Percentiles rank a stretch among this genome's conserved stretches.
phyloP scores from a whole-genome alignment of 2,113 vertebrate genomes.

The Perca flavescens region DNA sequence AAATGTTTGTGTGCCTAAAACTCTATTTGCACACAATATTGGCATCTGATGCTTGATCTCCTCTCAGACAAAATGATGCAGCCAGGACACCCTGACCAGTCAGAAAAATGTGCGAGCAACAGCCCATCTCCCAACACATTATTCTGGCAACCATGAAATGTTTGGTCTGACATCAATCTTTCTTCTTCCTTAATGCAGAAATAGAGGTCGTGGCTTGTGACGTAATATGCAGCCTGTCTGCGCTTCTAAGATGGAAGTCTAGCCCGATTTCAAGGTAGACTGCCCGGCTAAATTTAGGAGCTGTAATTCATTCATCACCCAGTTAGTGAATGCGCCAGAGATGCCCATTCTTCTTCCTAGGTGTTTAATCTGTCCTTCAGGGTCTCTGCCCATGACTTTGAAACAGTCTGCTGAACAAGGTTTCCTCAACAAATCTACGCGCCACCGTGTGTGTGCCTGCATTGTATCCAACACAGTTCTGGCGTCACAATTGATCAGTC shows the following conservation, averaged over 20 bases:
- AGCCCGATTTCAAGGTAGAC: slow-evolving; percentile 86
- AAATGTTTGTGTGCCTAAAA: slow-evolving; percentile 24
- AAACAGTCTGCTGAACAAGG: slow-evolving; percentile 75
- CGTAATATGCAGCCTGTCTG: slow-evolving; percentile 69
- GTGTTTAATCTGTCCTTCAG: slow-evolving; percentile 84
- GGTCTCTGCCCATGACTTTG: slow-evolving; percentile 80
- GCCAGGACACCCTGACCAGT: slow-evolving; percentile 28
- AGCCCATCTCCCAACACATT: slow-evolving; percentile 58
- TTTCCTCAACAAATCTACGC: slow-evolving; percentile 64
- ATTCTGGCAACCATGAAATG: slow-evolving; percentile 68
- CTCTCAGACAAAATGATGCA: slow-evolving; percentile 28
- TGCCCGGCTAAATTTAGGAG: slow-evolving; percentile 82
- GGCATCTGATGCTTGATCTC: slow-evolving; percentile 37
- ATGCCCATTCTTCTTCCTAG: slow-evolving; percentile 80
- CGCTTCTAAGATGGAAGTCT: slow-evolving; percentile 72
- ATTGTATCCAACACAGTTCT: neutral
- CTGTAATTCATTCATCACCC: slow-evolving; percentile 85
- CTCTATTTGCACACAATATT: slow-evolving; percentile 41
- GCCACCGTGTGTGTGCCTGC: slow-evolving; percentile 20
- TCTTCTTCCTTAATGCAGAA: slow-evolving; percentile 67
- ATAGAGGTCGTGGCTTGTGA: slow-evolving; percentile 73
- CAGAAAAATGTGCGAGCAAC: slow-evolving; percentile 55
- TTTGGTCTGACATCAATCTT: slow-evolving; percentile 78
- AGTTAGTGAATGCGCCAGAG: slow-evolving; percentile 79
- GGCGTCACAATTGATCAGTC: slow-evolving; percentile 23